These are phyloP conservation scores for Botia almorhae DNA, from an alignment of 2,797 vertebrate species.

Conservation along the genomic window DNA sequence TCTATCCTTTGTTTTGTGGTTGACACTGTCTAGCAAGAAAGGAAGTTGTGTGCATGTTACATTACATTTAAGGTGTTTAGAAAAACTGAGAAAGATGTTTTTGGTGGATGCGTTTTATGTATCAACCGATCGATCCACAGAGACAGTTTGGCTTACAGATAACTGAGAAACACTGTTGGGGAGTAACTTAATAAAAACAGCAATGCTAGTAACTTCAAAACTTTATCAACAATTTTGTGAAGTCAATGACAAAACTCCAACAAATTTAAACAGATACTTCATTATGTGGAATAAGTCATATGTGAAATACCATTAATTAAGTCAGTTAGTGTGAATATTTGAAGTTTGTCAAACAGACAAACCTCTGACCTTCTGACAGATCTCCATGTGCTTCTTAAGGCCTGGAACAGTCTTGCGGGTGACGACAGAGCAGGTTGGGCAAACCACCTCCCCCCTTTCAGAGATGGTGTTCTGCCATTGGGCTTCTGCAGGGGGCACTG, in stretches of 20 bases:
- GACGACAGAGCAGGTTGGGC: conserved; percentile 90
- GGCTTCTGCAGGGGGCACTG: conserved; percentile 76
- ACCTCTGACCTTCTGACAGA: conserved; percentile 91
- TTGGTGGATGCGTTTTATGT: neutral
- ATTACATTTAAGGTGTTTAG: conserved; percentile 5
- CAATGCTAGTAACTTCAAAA: too few species aligned
- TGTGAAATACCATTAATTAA: neutral
- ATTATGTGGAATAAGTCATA: neutral
- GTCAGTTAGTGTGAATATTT: neutral
- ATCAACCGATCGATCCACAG: too few species aligned
- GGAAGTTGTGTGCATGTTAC: conserved; percentile 50
- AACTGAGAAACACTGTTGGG: too few species aligned
- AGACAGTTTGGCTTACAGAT: too few species aligned
- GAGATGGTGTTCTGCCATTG: conserved; percentile 90
- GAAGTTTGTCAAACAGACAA: neutral
- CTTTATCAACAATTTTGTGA: too few species aligned
- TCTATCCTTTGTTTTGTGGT: neutral
- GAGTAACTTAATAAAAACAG: too few species aligned
- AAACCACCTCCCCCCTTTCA: conserved; percentile 89
- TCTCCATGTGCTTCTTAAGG: conserved; percentile 97
- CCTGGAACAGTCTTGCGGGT: conserved; percentile 92
- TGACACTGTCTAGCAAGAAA: neutral
- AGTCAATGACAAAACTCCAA: too few species aligned
- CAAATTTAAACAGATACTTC: neutral
- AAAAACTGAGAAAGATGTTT: conserved; percentile 18